phyloP scores from a whole-genome alignment of 2,888 invertebrate species.

The Pristionchus fissidentatus region DNA sequence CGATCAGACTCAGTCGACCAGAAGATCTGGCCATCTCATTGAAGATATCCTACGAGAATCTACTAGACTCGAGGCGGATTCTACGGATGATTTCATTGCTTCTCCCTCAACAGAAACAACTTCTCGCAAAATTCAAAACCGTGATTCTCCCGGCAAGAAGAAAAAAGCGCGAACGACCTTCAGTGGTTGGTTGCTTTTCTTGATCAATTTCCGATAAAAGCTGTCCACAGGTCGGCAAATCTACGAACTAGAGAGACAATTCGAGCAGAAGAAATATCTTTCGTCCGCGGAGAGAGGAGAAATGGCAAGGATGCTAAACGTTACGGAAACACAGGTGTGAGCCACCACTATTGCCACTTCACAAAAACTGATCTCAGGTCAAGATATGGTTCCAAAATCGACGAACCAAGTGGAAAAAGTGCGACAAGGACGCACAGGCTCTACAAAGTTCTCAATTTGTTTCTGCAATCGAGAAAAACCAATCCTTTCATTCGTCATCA shows the following conservation, averaged over 20 bases:
- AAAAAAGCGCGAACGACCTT: constrained; percentile 44
- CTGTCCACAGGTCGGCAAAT: constrained; percentile 80
- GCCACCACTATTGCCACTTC: not conserved
- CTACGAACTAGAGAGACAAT: constrained; percentile 90
- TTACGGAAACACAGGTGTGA: constrained; percentile 94
- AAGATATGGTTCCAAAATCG: constrained; percentile 98
- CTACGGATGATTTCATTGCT: not conserved
- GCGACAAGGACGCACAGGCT: constrained; percentile 86
- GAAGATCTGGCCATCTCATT: not conserved
- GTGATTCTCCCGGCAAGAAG: constrained; percentile 11
- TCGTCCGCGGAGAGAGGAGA: constrained; percentile 93
- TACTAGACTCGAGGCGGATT: not conserved
- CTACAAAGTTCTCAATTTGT: not conserved
- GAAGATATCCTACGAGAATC: constrained; percentile 21
- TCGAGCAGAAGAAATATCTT: constrained; percentile 94
- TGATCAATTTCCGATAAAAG: not conserved
- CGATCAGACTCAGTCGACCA: not conserved
- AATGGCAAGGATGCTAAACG: constrained; percentile 92
- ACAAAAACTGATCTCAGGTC: constrained; percentile 78
- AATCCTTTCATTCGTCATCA: not conserved
- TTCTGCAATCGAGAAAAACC: not conserved
- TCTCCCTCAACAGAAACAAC: not conserved
- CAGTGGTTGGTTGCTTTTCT: constrained; percentile 1
- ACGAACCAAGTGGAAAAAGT: constrained; percentile 98
- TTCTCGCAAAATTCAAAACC: not conserved